A percentile compares a stretch with the other conserved stretches of the same genome.
Evolutionary conservation across 2,113 vertebrate genomes (phyloP).

Genomic region (Stomatorhinus ivindoensis): DNA sequence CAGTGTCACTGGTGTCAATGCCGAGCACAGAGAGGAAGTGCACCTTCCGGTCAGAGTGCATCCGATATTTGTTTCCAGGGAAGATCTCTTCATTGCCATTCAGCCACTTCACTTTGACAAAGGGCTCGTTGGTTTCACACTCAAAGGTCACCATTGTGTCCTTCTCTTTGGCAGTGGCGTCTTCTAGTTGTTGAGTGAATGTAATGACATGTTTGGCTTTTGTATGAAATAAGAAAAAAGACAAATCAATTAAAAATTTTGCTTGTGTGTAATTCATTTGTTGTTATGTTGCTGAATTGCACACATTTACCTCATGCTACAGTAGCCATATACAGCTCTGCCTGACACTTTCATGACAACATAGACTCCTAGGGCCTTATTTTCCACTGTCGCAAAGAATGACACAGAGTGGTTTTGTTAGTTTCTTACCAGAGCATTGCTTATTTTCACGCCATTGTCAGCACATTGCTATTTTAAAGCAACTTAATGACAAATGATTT

Average conservation of each 20-base stretch:
- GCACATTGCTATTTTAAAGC: too few species aligned
- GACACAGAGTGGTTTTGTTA: too few species aligned
- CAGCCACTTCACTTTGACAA: conserved; percentile 93
- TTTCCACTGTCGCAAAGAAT: too few species aligned
- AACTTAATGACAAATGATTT: too few species aligned
- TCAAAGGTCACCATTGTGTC: conserved; percentile 94
- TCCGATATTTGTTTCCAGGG: conserved; percentile 88
- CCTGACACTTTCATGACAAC: not conserved
- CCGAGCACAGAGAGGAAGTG: conserved; percentile 88
- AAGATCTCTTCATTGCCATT: conserved; percentile 78
- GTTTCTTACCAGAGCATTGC: too few species aligned
- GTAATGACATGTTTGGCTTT: conserved; percentile 78
- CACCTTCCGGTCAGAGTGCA: conserved; percentile 93
- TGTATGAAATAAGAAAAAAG: not conserved
- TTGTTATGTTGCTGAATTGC: not conserved
- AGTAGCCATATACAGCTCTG: not conserved
- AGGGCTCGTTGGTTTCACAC: conserved; percentile 95
- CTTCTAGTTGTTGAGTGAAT: conserved; percentile 80
- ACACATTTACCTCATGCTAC: not conserved
- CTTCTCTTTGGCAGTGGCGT: conserved; percentile 78
- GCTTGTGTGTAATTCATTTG: not conserved
- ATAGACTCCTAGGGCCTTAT: not conserved
- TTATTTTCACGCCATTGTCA: too few species aligned
- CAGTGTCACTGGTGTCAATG: conserved; percentile 71
- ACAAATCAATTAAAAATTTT: not conserved